phyloP scores from a whole-genome alignment of 2,888 invertebrate species.

The Gisinianus flammeolus region DNA sequence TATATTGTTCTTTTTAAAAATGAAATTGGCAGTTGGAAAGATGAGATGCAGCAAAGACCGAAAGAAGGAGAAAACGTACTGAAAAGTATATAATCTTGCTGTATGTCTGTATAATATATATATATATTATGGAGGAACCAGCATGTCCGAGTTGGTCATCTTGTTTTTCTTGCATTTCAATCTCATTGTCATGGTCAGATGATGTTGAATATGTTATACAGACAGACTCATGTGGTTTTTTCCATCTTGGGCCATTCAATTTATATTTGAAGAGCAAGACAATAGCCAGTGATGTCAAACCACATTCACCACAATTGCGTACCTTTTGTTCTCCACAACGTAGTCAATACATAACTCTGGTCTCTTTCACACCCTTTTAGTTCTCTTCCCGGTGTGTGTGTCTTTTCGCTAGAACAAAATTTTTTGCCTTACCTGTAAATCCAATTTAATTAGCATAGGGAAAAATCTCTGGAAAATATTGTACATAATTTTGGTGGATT shows the following conservation, averaged over 20 bases:
- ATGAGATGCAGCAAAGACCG: not conserved
- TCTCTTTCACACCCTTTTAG: no score
- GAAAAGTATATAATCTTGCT: not conserved
- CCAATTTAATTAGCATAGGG: no score
- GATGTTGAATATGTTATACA: not conserved
- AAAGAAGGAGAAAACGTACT: not conserved
- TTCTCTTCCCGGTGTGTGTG: no score
- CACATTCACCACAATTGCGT: not conserved
- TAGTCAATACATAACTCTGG: not conserved
- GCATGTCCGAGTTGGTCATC: not conserved
- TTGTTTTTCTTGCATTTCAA: not conserved
- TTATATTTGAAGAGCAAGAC: not conserved
- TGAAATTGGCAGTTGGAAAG: not conserved
- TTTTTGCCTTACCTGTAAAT: no score
- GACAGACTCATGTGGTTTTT: not conserved
- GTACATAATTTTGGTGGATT: no score
- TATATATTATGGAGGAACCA: not conserved
- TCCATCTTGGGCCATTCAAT: not conserved
- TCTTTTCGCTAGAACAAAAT: no score
- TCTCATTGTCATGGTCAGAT: conserved; percentile 1
- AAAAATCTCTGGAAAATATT: no score
- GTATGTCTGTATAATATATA: not conserved
- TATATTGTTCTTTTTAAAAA: not conserved
- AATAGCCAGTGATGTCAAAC: not conserved
- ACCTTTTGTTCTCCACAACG: not conserved